Base-by-base conservation (phyloP, 2,888 invertebrate species). In the Drosophila leonis region DNA sequence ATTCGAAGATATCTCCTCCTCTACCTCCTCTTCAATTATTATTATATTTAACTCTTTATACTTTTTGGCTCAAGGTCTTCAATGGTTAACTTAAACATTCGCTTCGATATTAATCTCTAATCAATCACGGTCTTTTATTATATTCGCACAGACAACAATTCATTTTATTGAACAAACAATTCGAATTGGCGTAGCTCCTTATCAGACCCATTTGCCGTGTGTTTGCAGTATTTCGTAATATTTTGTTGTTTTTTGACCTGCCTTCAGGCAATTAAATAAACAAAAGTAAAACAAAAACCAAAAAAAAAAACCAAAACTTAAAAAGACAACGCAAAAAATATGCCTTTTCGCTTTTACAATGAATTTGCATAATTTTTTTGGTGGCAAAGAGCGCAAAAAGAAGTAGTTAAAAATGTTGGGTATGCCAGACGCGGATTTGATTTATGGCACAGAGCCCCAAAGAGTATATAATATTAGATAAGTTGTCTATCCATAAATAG, bases 291-390 rank as follows among this genome's bases (percentile, higher is more conserved):
- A 63, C 52, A 35, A 49, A 39, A 61, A 56, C 27, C 4, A n/a
- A 7, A 42, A 56, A 65, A 62, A 54, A 31, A 63, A 59, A 37
- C 44, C 3, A 4, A 35, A 64, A 60, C n/a, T 12, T 20, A 46
- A 65, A 60, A 27, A 52, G 7, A 44, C 33, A 49, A 35, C 31
- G 57, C 48, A 57, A 65, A 66, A 83, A 78, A 74, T 73, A 56
- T 56, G 42, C 49, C 75, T 84, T 85, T 85, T 85, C 89, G 85
- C 80, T 89, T 89, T 86, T 49, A 49, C 76, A 72, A 72, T 84
- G 70, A 80, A 87, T 87, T 82, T 82, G 78, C 89, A 89, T 87
- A 85, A 82, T 80, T 82, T 80, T 82, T 78, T 31, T 49, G 48
- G 54, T 55, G 64, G 24, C 59, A 67, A 51, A 65, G 72, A 77